These are phyloP conservation scores for Eugnorisma glareosa DNA, from an alignment of 2,888 invertebrate genomes.

Conservation along the genomic window DNA sequence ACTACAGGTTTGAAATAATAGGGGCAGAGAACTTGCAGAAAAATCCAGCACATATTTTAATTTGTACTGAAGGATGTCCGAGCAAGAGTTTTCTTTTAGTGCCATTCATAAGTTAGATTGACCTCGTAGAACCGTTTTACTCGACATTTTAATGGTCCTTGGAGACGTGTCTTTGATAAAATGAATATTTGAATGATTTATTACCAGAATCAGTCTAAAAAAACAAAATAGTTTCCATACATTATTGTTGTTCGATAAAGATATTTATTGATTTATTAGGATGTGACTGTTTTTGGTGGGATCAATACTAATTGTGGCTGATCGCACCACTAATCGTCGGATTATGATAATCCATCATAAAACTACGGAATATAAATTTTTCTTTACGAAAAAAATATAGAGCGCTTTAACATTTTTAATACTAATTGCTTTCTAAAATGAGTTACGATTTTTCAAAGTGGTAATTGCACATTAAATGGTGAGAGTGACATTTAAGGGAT, in stretches of 20 bases:
- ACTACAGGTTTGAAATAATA: neutral
- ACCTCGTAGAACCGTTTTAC: neutral
- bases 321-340: conserved; percentile 53
- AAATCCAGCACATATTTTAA: neutral
- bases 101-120: neutral
- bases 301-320: conserved; percentile 56
- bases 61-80: neutral
- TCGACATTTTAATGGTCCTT: neutral
- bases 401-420: conserved; percentile 23
- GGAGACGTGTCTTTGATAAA: neutral
- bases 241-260: conserved; percentile 18
- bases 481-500: neutral
- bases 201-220: conserved; percentile 13
- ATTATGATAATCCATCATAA: conserved; percentile 65
- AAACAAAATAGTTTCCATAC: neutral
- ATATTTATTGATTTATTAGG: conserved; percentile 52
- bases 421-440: conserved; percentile 24
- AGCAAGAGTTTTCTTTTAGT: neutral
- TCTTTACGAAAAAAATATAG: conserved; percentile 21
- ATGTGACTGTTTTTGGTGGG: conserved; percentile 51
- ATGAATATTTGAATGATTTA: conserved; percentile 23
- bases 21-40: neutral
- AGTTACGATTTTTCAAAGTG: conserved; percentile 6
- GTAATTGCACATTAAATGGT: neutral
- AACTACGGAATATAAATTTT: conserved; percentile 38